phyloP scores from a whole-genome alignment of 1,140 invertebrate species.

The Drosophila kanapiae region DNA sequence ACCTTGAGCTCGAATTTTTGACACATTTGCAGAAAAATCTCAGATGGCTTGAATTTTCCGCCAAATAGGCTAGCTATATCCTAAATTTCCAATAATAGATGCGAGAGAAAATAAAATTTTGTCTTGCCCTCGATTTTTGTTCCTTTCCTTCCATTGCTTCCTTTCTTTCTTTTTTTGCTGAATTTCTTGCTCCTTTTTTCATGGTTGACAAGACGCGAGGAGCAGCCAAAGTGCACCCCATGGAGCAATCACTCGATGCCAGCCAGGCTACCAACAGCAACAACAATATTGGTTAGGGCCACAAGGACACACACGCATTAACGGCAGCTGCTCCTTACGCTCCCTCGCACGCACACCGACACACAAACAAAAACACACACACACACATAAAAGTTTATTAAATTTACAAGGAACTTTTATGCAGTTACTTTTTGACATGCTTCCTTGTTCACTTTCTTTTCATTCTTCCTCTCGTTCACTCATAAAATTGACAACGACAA shows the following conservation, averaged over 20 bases:
- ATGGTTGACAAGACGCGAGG: conserved; percentile 47
- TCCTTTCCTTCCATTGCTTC: background rate
- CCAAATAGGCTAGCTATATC: background rate
- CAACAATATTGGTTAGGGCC: conserved; percentile 65
- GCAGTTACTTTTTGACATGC: conserved; percentile 83
- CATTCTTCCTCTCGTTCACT: conserved; percentile 32
- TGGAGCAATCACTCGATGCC: conserved; percentile 81
- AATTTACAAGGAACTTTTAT: conserved; percentile 83
- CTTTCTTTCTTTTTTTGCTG: conserved; percentile 6
- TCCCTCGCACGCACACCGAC: background rate
- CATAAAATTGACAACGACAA: conserved; percentile 82
- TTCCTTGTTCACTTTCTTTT: conserved; percentile 55
- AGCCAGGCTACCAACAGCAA: conserved; percentile 39
- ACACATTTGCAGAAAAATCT: background rate
- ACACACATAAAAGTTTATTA: conserved; percentile 81
- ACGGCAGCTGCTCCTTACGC: conserved; percentile 65
- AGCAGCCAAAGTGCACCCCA: conserved; percentile 77
- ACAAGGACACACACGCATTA: conserved; percentile 68
- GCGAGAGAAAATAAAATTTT: conserved; percentile 14
- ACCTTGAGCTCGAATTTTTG: too few relatives aligned
- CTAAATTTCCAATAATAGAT: background rate
- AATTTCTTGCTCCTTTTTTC: conserved; percentile 40
- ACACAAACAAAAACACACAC: conserved; percentile 11
- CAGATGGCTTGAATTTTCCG: background rate
- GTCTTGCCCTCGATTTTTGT: background rate